Percentiles rank a stretch among this genome's conserved stretches.
Conservation (phyloP, 2,797 vertebrate genomes). For the Protonibea diacanthus region DNA sequence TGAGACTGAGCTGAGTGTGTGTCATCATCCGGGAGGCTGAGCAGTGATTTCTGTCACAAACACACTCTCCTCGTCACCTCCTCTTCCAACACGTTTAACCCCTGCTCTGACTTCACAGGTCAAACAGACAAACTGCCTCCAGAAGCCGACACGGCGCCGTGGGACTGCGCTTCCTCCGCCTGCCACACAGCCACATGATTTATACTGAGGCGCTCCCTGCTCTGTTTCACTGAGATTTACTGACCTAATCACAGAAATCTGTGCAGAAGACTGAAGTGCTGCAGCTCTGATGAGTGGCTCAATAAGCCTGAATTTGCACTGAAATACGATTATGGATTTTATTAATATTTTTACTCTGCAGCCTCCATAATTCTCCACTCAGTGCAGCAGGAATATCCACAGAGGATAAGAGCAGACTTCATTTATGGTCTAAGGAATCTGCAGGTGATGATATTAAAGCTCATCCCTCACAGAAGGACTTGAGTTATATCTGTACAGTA, state of each 20-base stretch:
- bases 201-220: background rate
- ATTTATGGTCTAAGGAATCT: background rate
- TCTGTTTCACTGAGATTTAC: background rate
- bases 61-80: constrained; percentile 5
- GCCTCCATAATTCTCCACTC: background rate
- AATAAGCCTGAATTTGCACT: background rate
- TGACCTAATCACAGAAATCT: background rate
- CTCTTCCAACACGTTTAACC: constrained; percentile 6
- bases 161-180: background rate
- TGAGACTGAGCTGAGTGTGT: too few relatives aligned
- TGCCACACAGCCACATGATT: background rate
- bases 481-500: too few relatives aligned
- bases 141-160: too few relatives aligned
- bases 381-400: background rate
- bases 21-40: background rate
- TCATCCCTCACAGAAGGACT: too few relatives aligned
- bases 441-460: too few relatives aligned
- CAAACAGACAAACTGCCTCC: background rate
- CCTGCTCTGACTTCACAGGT: constrained; percentile 4
- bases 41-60: background rate
- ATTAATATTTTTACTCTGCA: background rate
- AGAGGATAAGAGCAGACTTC: background rate
- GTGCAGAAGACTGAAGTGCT: background rate
- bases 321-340: background rate
- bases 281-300: background rate